These are phyloP conservation scores for Belonocnema kinseyi DNA, from an alignment of 1,140 invertebrate species.

Conservation along the genomic window DNA sequence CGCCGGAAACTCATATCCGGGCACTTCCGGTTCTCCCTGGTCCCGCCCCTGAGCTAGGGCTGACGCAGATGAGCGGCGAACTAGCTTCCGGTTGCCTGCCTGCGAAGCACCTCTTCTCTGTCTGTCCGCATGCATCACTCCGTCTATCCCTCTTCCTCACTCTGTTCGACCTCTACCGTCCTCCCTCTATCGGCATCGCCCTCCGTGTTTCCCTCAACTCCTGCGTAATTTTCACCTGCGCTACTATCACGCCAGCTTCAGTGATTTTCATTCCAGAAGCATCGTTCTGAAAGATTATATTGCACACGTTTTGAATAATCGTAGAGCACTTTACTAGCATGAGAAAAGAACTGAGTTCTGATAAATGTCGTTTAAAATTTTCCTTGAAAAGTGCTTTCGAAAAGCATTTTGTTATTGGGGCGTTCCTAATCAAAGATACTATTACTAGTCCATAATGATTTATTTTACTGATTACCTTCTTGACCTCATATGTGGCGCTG, in stretches of 20 bases:
- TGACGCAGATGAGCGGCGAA: conserved; percentile 66
- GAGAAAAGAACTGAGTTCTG: background rate
- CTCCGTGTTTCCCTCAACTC: background rate
- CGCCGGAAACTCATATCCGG: conserved; percentile 76
- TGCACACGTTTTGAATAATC: conserved; percentile 22
- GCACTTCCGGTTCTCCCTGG: conserved; percentile 67
- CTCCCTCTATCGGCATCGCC: conserved; percentile 3
- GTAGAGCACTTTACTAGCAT: background rate
- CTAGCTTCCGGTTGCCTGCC: conserved; percentile 62
- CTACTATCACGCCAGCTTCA: conserved; percentile 4
- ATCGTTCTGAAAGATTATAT: conserved; percentile 15
- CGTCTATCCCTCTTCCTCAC: conserved; percentile 1
- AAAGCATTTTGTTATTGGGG: background rate
- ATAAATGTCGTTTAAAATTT: background rate
- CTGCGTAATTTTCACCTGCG: conserved; percentile 25
- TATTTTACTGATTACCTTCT: too few relatives aligned
- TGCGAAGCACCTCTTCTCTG: conserved; percentile 36
- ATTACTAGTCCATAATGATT: too few relatives aligned
- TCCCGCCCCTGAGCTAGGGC: conserved; percentile 48
- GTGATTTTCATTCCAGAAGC: conserved; percentile 15
- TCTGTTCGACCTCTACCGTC: conserved; percentile 5
- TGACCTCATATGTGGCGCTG: too few relatives aligned
- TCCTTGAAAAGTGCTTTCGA: background rate
- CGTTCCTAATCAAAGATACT: background rate
- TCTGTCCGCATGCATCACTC: background rate